phyloP scores from a whole-genome alignment of 2,888 invertebrate species.

The Agrochola circellaris region DNA sequence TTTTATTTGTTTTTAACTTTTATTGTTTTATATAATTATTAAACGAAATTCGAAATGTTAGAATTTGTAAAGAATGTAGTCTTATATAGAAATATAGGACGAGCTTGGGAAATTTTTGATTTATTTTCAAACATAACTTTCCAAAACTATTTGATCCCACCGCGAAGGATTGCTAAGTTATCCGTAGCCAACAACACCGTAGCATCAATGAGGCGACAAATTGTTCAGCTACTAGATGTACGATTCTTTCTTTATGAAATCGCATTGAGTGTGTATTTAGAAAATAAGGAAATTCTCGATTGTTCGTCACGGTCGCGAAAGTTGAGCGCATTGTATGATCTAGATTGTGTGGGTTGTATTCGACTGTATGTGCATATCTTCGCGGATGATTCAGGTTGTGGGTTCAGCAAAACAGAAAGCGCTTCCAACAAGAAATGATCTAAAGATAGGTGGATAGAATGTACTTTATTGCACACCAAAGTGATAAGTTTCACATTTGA shows the following conservation, averaged over 20 bases:
- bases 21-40: too few relatives aligned
- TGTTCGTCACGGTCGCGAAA: conserved; percentile 51
- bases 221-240: conserved; percentile 18
- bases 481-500: neutral
- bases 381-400: conserved; percentile 23
- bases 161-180: neutral
- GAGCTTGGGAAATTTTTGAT: too few relatives aligned
- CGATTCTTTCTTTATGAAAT: conserved; percentile 57
- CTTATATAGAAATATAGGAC: too few relatives aligned
- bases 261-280: conserved; percentile 53
- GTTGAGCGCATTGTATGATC: conserved; percentile 53
- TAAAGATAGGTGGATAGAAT: neutral
- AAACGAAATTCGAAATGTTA: neutral
- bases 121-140: neutral
- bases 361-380: conserved; percentile 5
- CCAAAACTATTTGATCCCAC: neutral
- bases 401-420: neutral
- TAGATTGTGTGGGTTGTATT: conserved; percentile 25
- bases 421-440: neutral
- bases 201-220: conserved; percentile 25
- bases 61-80: too few relatives aligned
- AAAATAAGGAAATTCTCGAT: conserved; percentile 60
- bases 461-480: neutral
- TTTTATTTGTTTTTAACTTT: too few relatives aligned
- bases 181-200: neutral